A percentile compares a stretch with the other conserved stretches of the same genome.
These are phyloP conservation scores for Brachyrhaphis roseni DNA, from an alignment of 2,797 vertebrate species.

Conservation along the genomic window DNA sequence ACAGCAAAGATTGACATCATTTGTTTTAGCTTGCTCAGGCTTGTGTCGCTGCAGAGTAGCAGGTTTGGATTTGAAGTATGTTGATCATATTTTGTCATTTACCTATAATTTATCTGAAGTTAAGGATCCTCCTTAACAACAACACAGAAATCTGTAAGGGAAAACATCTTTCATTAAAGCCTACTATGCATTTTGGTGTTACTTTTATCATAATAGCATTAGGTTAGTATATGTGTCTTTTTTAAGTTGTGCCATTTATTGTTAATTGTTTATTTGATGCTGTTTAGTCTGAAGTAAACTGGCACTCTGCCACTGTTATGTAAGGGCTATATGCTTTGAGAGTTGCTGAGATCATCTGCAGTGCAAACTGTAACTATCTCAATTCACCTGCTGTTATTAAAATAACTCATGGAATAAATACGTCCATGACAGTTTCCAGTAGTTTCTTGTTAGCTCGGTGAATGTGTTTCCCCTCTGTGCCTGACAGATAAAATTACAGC, in stretches of 20 bases:
- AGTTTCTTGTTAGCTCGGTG: constrained; percentile 3
- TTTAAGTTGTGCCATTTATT: constrained; percentile 11
- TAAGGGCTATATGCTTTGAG: neutral
- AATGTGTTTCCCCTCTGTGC: neutral
- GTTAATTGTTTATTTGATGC: constrained; percentile 25
- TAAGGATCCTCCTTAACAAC: neutral
- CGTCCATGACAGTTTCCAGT: neutral
- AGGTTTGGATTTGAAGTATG: neutral
- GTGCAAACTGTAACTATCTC: neutral
- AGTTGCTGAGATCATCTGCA: constrained; percentile 23
- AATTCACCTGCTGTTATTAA: constrained; percentile 18
- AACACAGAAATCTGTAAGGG: neutral
- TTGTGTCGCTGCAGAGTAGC: neutral
- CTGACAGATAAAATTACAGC: constrained; percentile 34
- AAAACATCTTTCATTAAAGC: neutral
- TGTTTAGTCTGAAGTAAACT: constrained; percentile 11
- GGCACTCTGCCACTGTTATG: neutral
- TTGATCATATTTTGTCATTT: neutral
- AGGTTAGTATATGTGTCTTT: neutral
- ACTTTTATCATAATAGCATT: neutral
- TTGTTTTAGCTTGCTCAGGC: neutral
- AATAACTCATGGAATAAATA: constrained; percentile 18
- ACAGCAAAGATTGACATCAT: neutral
- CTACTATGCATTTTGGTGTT: neutral
- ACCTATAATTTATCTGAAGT: neutral